Evolutionary conservation across 2,113 vertebrate genomes (phyloP).

Genomic region (Pelecanus crispus): DNA sequence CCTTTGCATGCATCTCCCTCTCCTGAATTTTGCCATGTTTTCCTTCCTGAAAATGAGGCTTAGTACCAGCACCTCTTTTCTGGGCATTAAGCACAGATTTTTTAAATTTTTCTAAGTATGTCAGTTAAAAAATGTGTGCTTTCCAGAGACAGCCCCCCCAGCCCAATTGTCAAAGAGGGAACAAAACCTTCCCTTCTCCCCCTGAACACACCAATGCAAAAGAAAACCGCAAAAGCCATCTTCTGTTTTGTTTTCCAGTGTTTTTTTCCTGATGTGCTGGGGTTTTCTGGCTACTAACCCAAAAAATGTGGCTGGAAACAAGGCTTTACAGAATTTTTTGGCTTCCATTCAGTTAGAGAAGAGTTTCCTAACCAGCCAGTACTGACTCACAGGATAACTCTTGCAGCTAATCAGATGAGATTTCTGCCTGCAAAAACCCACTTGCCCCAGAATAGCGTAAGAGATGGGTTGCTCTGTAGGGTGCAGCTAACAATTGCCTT

Average conservation of each 20-base stretch:
- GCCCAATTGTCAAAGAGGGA: not conserved
- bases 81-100: not conserved
- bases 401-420: not conserved
- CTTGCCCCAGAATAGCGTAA: not conserved
- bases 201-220: not conserved
- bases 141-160: not conserved
- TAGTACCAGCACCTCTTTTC: not conserved
- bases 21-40: not conserved
- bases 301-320: not conserved
- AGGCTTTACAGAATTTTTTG: not conserved
- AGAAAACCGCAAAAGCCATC: not conserved
- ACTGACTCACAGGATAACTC: not conserved
- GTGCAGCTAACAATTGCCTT: not conserved
- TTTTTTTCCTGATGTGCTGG: not conserved
- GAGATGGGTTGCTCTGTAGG: not conserved
- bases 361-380: not conserved
- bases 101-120: not conserved
- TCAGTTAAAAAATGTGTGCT: not conserved
- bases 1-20: not conserved
- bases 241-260: not conserved
- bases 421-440: not conserved
- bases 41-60: not conserved
- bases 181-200: not conserved
- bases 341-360: not conserved
- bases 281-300: not conserved